Evolutionary conservation across 2,888 invertebrate genomes (phyloP), one percentile per base, ranked within the genome.

Genomic region (Sesia apiformis): DNA sequence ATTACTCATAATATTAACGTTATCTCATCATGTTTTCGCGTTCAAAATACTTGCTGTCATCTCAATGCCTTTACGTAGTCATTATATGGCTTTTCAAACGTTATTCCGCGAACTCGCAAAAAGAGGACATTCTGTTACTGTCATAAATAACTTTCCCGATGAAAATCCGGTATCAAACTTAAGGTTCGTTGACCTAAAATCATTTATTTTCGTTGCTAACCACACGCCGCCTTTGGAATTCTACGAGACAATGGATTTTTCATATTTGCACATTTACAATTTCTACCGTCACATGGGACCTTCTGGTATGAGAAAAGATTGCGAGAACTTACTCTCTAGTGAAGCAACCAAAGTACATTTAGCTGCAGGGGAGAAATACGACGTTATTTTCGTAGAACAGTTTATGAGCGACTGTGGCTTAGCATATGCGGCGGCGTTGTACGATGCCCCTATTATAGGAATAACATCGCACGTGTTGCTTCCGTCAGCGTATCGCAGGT

Each of bases 71-170:
- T 90, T 92, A 0, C 89, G 88, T 56, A 94, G 94, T 58, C 94
- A 94, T 69, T 93, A 93, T 62, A 89, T 91, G 65, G 91, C 93
- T 0, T 92, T 92, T 61, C 80, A 90, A 58, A 87, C 90, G 0
- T 72, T 94, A 6, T 75, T 94, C 46, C 85, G 83, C 6, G 91
- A 90, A 58, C 69, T 94, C 51, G 91, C 91, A 0, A 66, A 69
- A 8, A 83, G 88, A 5, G 93, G 93, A 0, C 93, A 94, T 61
- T 80, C 91, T 4, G 75, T 94, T 0, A 93, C 93, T 0, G 92
- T 93, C 5, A 80, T 93, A 4, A 92, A 92, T 6, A 90, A 91
- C 66, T 93, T 90, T 60, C 91, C 92, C 0, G 78, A 82, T 53
- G 69, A 76, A 5, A 66, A 80, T 43, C 76, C 84, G 0, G 57